Base-by-base conservation (phyloP, 37 sponge, comb jelly and placozoan genomes). In the Geodia barretti region DNA sequence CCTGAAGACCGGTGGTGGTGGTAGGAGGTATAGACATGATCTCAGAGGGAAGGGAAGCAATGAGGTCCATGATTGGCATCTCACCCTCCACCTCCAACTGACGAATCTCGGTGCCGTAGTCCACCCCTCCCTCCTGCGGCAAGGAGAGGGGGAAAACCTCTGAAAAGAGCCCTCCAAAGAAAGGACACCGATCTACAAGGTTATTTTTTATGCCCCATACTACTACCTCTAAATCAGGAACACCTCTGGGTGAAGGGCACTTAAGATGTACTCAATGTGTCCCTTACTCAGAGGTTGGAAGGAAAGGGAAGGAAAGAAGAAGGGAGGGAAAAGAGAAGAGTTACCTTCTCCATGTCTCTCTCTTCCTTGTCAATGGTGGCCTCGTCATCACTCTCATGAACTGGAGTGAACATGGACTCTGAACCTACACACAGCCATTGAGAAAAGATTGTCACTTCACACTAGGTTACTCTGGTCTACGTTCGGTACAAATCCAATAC, bases 301-400 rank as follows among this genome's bases (percentile, higher is more conserved):
- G 60, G 60, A 20, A 20, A 21, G 20, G 20, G 20, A 59, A 21
- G 60, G 60, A 59, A 21, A n/a, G n/a, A n/a, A n/a, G n/a, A n/a
- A n/a, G n/a, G n/a, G n/a, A n/a, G n/a, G 20, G 28, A 26, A 65
- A 24, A 65, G 67, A 26, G 28, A 25, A 47, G 11, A 47, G 11
- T 47, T 14, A 47, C 54, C 54, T 47, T 47, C 54, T 47, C 54
- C 54, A 47, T 47, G 54, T 47, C 54, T 47, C 14, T 47, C 37
- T 95, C 96, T 38, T 95, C 96, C 62, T 70, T 54, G 24, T 92
- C 94, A 79, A 95, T 95, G 4, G 96, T 95, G 37, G 85, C 91
- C 38, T 97, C 98, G 62, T 94, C 93, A 83, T 97, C 91, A 63
- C 79, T 86, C 60, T 75, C 88, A 28, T 89, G 88, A 36, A 74